Conservation (phyloP, 23 tunicate species). For the Styela clava region DNA sequence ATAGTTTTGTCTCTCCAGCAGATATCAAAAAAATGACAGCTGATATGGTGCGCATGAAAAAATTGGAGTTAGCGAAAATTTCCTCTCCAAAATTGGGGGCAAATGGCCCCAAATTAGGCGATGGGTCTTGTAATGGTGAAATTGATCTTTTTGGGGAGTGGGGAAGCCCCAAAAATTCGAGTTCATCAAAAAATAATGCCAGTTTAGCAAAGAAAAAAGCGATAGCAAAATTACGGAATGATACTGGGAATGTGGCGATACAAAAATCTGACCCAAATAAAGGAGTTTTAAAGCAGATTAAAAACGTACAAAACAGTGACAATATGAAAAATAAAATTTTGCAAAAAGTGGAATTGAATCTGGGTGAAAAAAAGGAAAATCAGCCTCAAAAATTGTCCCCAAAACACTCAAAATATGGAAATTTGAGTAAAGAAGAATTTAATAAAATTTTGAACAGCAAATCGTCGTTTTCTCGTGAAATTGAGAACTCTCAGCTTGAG, state of each 20-base stretch:
- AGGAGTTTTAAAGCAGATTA: conserved; percentile 25
- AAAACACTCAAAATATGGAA: conserved; percentile 8
- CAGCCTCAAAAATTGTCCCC: not conserved
- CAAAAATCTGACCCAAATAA: conserved; percentile 45
- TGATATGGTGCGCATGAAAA: conserved; percentile 11
- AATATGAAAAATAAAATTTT: conserved; percentile 31
- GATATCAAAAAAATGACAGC: conserved; percentile 17
- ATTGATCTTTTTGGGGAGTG: conserved; percentile 53
- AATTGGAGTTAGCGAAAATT: not conserved
- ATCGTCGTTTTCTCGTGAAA: conserved; percentile 45
- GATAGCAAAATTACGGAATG: conserved; percentile 54
- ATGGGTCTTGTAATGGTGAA: not conserved
- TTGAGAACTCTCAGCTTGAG: conserved; percentile 64
- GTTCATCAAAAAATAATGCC: conserved; percentile 12
- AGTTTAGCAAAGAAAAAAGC: conserved; percentile 51
- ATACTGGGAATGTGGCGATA: conserved; percentile 45
- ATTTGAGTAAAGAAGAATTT: conserved; percentile 49
- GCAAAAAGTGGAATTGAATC: conserved; percentile 46
- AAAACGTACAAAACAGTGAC: conserved; percentile 22
- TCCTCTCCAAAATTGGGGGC: not conserved
- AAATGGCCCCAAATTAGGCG: conserved; percentile 9
- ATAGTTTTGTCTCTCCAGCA: not conserved
- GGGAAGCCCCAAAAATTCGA: conserved; percentile 16
- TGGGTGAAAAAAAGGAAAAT: conserved; percentile 15
- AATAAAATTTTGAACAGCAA: conserved; percentile 45